These are phyloP conservation scores for Melangyna quadrimaculata DNA, from an alignment of 2,888 invertebrate species.

Conservation along the genomic window DNA sequence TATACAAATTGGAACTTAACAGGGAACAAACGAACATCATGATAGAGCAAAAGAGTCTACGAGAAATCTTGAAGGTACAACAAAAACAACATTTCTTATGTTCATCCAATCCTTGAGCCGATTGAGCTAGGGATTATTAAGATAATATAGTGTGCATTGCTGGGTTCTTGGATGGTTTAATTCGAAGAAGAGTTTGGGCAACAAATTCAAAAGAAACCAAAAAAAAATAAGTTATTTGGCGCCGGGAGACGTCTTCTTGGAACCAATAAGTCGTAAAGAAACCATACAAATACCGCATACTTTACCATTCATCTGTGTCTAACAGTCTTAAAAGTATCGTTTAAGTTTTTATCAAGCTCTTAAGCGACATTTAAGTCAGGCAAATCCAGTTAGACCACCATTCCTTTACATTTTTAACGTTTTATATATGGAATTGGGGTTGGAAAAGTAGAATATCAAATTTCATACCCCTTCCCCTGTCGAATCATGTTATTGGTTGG, in stretches of 20 bases:
- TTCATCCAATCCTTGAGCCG: slow-evolving; percentile 55
- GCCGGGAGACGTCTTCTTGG: slow-evolving; percentile 12
- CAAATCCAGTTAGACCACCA: slow-evolving; percentile 53
- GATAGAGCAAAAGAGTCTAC: neutral
- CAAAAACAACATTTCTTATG: neutral
- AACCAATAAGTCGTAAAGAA: slow-evolving; percentile 53
- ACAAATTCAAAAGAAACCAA: neutral
- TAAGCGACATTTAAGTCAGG: slow-evolving; percentile 57
- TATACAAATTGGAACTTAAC: slow-evolving; percentile 13
- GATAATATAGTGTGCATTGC: slow-evolving; percentile 38
- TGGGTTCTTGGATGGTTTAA: neutral
- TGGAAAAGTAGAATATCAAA: neutral
- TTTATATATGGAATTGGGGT: neutral
- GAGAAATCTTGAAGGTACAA: neutral
- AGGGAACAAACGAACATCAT: neutral
- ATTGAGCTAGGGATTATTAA: slow-evolving; percentile 60
- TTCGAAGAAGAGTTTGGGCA: neutral
- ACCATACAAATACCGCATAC: slow-evolving; percentile 35
- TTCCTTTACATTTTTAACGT: neutral
- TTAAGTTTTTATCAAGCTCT: slow-evolving; percentile 54
- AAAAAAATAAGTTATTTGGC: neutral
- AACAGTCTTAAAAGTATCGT: slow-evolving; percentile 37
- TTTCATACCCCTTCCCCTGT: slow-evolving; percentile 1
- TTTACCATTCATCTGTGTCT: neutral
- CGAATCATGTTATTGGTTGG: neutral